Evolutionary conservation across 2,888 invertebrate genomes (phyloP), one percentile per base, ranked within the genome.

Genomic region (Gasteruption jaculator): DNA sequence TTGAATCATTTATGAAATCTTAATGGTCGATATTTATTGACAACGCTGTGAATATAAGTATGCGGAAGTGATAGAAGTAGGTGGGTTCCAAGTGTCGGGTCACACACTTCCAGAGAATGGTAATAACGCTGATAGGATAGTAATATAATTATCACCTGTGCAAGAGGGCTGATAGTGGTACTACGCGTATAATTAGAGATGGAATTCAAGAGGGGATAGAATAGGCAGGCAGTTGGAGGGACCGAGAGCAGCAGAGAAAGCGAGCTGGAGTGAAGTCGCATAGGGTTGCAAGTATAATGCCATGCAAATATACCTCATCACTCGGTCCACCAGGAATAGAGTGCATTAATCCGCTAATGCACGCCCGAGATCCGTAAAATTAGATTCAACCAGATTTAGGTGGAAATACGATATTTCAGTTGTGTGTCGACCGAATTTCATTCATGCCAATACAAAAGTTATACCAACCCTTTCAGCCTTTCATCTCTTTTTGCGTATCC

Each of bases 91-190:
- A 7, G 14, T 10, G 14, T 18, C 42, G 43, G 52, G 53, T 55
- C 56, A 54, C 56, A 53, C 59, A 60, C 60, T 62, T 59, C 57
- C 59, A 60, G 60, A 64, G 62, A 65, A 65, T 63, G 65, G 65
- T 64, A 65, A 65, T 65, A 65, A 63, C 63, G 62, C 54, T 63
- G 65, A 65, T 65, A 63, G 65, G 63, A 64, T 62, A 58, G 63
- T 65, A 65, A 65, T 64, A 64, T 64, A 61, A 65, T 65, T 65
- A 64, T 65, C 65, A 65, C 64, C 62, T 63, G 65, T 49, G 58
- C 57, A 57, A 61, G 61, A 60, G 63, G 54, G 48, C 58, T 52
- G 56, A 59, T 57, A 61, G 57, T 47, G 57, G 50, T 48, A 58
- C 58, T 58, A 53, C 57, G 58, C 60, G 63, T 60, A 63, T 66